phyloP scores from a whole-genome alignment of 2,113 vertebrate genomes.

The Bombycilla garrulus region DNA sequence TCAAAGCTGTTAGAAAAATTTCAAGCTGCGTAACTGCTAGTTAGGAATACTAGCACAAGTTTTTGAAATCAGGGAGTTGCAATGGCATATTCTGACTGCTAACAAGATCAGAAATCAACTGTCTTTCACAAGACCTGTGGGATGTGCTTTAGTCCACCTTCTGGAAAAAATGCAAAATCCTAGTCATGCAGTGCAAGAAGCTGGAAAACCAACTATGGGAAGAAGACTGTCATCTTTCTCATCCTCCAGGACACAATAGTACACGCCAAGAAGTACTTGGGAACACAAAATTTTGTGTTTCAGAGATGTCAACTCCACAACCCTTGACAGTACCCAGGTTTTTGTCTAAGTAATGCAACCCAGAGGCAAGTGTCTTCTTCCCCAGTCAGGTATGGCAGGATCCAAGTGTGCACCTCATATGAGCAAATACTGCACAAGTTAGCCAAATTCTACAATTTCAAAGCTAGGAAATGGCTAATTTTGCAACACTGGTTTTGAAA shows the following conservation, averaged over 20 bases:
- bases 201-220: not conserved
- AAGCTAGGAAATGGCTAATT: not conserved
- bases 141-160: not conserved
- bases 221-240: not conserved
- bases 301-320: not conserved
- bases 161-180: not conserved
- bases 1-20: not conserved
- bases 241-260: not conserved
- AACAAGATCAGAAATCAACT: not conserved
- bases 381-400: not conserved
- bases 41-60: not conserved
- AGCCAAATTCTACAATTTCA: not conserved
- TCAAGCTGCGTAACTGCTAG: not conserved
- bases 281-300: not conserved
- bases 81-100: not conserved
- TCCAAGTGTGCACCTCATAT: fast-evolving
- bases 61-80: not conserved
- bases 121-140: not conserved
- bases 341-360: not conserved
- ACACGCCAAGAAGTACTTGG: not conserved
- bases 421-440: fast-evolving
- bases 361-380: not conserved
- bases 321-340: not conserved
- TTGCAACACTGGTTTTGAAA: not conserved
- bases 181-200: not conserved